Evolutionary conservation across 2,113 vertebrate species (phyloP).

Genomic region (Bucco capensis): DNA sequence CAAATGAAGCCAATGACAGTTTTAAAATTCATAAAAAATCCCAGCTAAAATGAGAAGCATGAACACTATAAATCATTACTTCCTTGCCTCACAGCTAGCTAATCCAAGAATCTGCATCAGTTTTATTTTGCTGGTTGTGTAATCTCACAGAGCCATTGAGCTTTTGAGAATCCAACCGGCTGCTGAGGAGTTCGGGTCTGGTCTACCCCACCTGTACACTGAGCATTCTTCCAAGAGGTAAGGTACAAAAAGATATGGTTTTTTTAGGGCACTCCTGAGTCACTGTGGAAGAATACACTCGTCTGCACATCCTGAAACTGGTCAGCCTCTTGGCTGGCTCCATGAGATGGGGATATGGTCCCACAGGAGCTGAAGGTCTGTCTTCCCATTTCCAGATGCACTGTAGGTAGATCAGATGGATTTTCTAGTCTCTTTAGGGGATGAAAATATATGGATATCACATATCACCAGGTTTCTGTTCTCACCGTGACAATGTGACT

Average conservation of each 20-base stretch:
- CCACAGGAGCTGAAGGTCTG: neutral
- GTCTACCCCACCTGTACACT: neutral
- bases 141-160: constrained; percentile 12
- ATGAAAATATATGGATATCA: constrained; percentile 65
- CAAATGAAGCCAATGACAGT: constrained; percentile 61
- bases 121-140: constrained; percentile 52
- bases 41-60: constrained; percentile 65
- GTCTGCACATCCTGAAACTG: fast-evolving
- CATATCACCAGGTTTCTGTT: constrained; percentile 67
- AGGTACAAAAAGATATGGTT: neutral
- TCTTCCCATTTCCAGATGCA: constrained; percentile 39
- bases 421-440: constrained; percentile 47
- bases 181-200: neutral
- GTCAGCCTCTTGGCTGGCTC: neutral
- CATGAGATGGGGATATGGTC: neutral
- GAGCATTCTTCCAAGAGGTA: neutral
- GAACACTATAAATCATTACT: constrained; percentile 62
- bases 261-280: neutral
- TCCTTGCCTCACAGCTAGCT: constrained; percentile 45
- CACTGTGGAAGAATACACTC: neutral
- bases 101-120: constrained; percentile 50
- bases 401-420: constrained; percentile 59
- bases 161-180: neutral
- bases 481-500: constrained; percentile 65
- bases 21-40: constrained; percentile 69